phyloP scores from a whole-genome alignment of 1,140 invertebrate genomes.

The Brachionus manjavacas region DNA sequence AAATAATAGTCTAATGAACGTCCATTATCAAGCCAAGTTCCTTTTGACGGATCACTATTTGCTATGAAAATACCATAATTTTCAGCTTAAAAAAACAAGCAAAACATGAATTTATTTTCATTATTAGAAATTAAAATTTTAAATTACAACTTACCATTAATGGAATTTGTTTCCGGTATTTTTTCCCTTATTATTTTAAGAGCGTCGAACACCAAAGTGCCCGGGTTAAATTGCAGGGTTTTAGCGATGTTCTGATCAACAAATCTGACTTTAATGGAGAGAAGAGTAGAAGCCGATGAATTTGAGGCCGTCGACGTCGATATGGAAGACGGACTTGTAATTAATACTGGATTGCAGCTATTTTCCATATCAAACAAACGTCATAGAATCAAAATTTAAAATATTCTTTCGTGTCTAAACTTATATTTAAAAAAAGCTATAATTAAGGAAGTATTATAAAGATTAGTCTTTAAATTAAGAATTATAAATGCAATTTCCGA shows the following conservation, averaged over 20 bases:
- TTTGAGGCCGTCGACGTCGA: slow-evolving; percentile 5
- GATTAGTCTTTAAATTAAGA: not conserved
- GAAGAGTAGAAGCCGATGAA: slow-evolving; percentile 41
- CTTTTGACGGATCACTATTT: slow-evolving; percentile 91
- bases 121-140: not conserved
- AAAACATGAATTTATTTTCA: not conserved
- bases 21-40: slow-evolving; percentile 91
- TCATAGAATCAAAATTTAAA: not conserved
- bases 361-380: slow-evolving; percentile 12
- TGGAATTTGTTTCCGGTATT: slow-evolving; percentile 71
- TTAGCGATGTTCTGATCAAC: slow-evolving; percentile 87
- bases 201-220: slow-evolving; percentile 86
- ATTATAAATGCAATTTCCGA: slow-evolving; percentile 8
- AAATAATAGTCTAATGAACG: slow-evolving; percentile 92
- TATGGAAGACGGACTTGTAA: slow-evolving; percentile 8
- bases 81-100: slow-evolving; percentile 65
- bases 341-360: slow-evolving; percentile 8
- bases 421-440: not conserved
- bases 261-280: slow-evolving; percentile 88
- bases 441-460: slow-evolving; percentile 13
- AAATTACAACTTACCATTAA: slow-evolving; percentile 55
- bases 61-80: slow-evolving; percentile 94
- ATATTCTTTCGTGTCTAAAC: not conserved
- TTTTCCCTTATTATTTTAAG: slow-evolving; percentile 90
- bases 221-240: slow-evolving; percentile 94